Conservation (phyloP, 2,888 invertebrate species). For the Dyspetes luteomarginatus region DNA sequence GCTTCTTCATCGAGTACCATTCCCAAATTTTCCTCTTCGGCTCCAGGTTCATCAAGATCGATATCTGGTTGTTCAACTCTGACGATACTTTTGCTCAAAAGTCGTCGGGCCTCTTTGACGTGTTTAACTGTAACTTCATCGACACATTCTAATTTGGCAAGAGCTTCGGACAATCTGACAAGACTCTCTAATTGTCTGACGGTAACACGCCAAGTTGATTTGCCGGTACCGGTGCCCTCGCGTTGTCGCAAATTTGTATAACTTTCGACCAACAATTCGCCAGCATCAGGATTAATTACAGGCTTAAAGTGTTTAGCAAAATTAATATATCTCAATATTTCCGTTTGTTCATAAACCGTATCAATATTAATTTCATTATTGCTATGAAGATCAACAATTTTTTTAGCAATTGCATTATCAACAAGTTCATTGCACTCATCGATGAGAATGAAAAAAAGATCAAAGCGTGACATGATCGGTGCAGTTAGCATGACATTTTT, state of each 20-base stretch:
- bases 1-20: constrained; percentile 86
- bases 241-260: constrained; percentile 94
- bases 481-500: constrained; percentile 97
- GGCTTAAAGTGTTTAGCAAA: constrained; percentile 99
- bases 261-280: constrained; percentile 92
- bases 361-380: constrained; percentile 92
- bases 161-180: constrained; percentile 97
- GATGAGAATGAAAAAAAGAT: constrained; percentile 98
- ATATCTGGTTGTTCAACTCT: constrained; percentile 99
- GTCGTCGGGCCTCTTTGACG: constrained; percentile 94
- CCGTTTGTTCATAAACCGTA: constrained; percentile 93
- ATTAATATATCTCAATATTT: constrained; percentile 97
- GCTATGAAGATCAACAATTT: constrained; percentile 97
- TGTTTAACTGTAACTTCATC: constrained; percentile 94
- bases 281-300: constrained; percentile 91
- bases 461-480: constrained; percentile 99
- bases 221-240: constrained; percentile 89
- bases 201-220: constrained; percentile 97
- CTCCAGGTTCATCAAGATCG: constrained; percentile 94
- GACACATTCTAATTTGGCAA: constrained; percentile 97
- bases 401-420: constrained; percentile 98
- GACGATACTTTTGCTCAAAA: constrained; percentile 98
- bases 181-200: constrained; percentile 98
- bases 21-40: constrained; percentile 71
- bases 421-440: constrained; percentile 98